Evolutionary conservation across 2,797 vertebrate species (phyloP), one percentile per base, ranked within the genome.

Genomic region (Chaenodraco wilsoni): DNA sequence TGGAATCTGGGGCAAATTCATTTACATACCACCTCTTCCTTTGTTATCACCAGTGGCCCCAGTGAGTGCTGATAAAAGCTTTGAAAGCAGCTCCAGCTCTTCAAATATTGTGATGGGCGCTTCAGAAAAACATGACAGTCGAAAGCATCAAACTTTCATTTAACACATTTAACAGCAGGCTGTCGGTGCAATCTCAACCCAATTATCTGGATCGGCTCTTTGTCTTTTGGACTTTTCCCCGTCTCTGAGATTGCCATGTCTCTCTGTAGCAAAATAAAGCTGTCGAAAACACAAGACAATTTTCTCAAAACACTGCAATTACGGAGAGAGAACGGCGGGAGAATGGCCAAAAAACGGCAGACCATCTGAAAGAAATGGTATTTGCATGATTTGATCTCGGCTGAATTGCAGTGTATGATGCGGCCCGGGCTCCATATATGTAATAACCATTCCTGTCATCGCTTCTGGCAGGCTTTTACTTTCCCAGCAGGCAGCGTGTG

Each of bases 221-320:
- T 65, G 37, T 57, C 66, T 64, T 68, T 37, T 64, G n/a, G 2
- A 19, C 15, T 7, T 9, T 21, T 31, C 41, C 65, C 21, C 55
- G 3, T 4, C 19, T 46, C 27, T 60, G 46, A 52, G 52, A 59
- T 74, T 46, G 23, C 59, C 3, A 5, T 9, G 13, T 60, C 54
- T 11, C 63, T 69, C 57, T 11, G 41, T 37, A 12, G 27, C 48
- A 76, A 79, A 84, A 79, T 58, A 67, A 85, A 86, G 59, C 79
- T 79, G 69, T 72, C 12, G 3, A 72, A 84, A 81, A 69, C 49
- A 80, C 23, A 0, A 49, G 72, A 70, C 79, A 84, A 82, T 89
- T 87, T 87, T 77, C 78, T 68, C 50, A 41, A 86, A 86, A 79
- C 54, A 73, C 74, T 61, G 75, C 80, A 87, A 86, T 85, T 82